Evolutionary conservation across 2,113 vertebrate genomes (phyloP), one percentile per base, ranked within the genome.

Genomic region (Budorcas taxicolor): DNA sequence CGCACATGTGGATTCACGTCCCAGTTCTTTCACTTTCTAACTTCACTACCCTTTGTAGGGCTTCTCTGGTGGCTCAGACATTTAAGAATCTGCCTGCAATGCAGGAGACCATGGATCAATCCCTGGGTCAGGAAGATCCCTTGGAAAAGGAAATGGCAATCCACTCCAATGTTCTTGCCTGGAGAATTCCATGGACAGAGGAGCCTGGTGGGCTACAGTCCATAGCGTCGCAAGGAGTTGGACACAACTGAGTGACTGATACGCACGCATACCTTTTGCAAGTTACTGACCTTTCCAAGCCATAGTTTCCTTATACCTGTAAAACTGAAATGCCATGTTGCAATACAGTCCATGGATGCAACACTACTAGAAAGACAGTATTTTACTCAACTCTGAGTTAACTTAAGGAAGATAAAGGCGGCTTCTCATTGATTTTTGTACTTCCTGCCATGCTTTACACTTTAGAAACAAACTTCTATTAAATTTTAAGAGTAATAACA

Each of bases 341-440:
- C 57, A 80, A 60, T 43, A 91, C 14, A 96, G 29, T 43, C n/a
- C 83, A 29, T 55, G 45, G 50, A 60, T 76, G 89, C 53, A 90
- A 94, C 74, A 47, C 47, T 90, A 67, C 25, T 78, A 14, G 53
- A 91, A 96, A 96, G 58, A 52, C 11, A 93, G 13, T 85, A n/a
- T 89, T 87, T 95, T 67, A 94, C 36, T 80, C 27, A 90, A 87
- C 23, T 13, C 5, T 94, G 50, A 84, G 76, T 74, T 88, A 93
- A 52, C 29, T 29, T 95, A 53, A 57, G 10, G 36, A 93, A 81
- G 67, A 93, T 14, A 91, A 90, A 87, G 27, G 36, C 33, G 33
- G 64, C 84, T 94, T 92, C 11, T 83, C 86, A 57, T 58, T 94
- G 62, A 90, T 33, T 92, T 94, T 78, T 64, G 7, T 76, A 87